Base-by-base conservation (phyloP, 2,797 vertebrate genomes). In the Sebastes cheni region DNA sequence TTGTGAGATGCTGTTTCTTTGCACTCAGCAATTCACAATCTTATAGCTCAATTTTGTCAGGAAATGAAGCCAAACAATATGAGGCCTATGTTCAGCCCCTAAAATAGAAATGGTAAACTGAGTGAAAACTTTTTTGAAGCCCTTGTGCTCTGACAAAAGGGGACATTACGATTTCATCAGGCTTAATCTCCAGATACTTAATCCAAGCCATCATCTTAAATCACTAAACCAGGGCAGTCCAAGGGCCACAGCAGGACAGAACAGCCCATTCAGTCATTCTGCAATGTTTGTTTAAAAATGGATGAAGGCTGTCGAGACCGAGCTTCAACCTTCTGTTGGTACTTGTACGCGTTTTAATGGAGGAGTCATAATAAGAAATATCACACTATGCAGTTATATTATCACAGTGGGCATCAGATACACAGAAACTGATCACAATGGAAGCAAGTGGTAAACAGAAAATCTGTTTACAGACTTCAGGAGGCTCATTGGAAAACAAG, bases 281-380 rank as follows among this genome's bases (percentile, higher is more conserved):
- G 52, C 72, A 83, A 64, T 72, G 83, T 91, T 91, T 84, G 76
- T 93, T 91, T 92, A 72, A 92, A 93, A 90, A 91, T 86, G 75
- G 79, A 93, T 88, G 83, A 88, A 82, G 72, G 70, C 39, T 77
- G 77, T 69, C 84, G 16, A 55, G 58, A 36, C 54, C 13, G 13
- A 74, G n/a, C 58, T 64, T 75, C 56, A 81, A 60, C 72, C 72
- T 80, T 46, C 54, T 58, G 71, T 62, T 8, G 73, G 52, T 12
- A 5, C 60, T 14, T 55, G 46, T 56, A 62, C 34, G 16, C 65
- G 32, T 67, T 27, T 14, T 30, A 25, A 50, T 55, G 75, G 25
- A 62, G 6, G 46, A 34, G 16, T 75, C 62, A 20, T 8, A n/a
- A n/a, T n/a, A n/a, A 60, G 29, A 50, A 34, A 34, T 4, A 50